Conservation (phyloP, 2,113 vertebrate species). For the Pelusios castaneus region DNA sequence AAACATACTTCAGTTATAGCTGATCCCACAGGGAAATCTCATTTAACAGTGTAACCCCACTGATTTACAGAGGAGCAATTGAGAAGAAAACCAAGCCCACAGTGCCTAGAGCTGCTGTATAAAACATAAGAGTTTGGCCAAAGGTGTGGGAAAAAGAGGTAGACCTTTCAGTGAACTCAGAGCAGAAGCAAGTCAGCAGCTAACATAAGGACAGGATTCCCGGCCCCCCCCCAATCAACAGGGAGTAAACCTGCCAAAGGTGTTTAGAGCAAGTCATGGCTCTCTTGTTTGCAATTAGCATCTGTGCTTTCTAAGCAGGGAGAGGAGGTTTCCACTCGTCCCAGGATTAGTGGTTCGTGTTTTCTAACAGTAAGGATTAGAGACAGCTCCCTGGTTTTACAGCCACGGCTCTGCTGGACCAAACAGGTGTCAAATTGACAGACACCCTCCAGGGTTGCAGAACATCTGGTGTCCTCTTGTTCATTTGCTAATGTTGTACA, state of each 20-base stretch:
- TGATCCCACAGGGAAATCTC: not conserved
- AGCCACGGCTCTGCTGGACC: not conserved
- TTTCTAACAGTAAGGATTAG: not conserved
- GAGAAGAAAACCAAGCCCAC: not conserved
- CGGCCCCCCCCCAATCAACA: not conserved
- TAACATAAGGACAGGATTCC: not conserved
- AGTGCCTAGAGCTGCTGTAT: not conserved
- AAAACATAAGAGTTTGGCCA: not conserved
- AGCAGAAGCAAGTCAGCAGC: not conserved
- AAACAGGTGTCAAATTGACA: conserved; percentile 20
- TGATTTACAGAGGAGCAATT: not conserved
- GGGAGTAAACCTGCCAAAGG: not conserved
- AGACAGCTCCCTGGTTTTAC: not conserved
- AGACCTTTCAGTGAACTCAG: not conserved
- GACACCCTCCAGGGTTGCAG: not conserved
- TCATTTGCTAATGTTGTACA: not conserved
- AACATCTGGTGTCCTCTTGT: conserved; percentile 44
- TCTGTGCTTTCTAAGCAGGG: accelerated
- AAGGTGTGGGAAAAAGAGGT: not conserved
- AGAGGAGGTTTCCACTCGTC: not conserved
- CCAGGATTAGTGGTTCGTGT: not conserved
- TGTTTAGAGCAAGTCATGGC: not conserved
- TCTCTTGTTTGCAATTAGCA: not conserved
- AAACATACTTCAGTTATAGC: not conserved
- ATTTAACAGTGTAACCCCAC: not conserved